Evolutionary conservation across 2,888 invertebrate species (phyloP).

Genomic region (Zonitis immaculata): DNA sequence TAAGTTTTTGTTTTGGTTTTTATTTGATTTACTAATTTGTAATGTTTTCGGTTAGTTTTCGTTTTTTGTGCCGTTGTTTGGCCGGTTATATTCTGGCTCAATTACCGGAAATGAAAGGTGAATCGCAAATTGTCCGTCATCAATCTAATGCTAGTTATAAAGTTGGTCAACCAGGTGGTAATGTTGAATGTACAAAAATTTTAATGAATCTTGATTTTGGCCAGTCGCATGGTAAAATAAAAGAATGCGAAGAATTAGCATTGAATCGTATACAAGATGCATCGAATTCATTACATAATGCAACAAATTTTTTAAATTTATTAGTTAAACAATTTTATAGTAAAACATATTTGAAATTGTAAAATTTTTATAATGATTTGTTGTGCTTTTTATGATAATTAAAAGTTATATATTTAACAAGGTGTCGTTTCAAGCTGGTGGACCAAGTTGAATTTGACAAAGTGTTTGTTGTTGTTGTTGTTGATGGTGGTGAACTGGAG

Average conservation of each 20-base stretch:
- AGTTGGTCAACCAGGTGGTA: conserved; percentile 47
- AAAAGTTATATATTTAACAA: too few relatives aligned
- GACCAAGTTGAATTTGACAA: too few relatives aligned
- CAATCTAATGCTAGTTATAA: conserved; percentile 37
- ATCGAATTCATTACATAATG: conserved; percentile 55
- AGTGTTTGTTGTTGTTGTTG: too few relatives aligned
- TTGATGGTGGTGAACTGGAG: too few relatives aligned
- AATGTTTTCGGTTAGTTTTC: conserved; percentile 33
- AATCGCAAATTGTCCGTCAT: conserved; percentile 42
- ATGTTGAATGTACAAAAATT: conserved; percentile 43
- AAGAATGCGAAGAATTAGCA: conserved; percentile 44
- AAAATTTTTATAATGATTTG: conserved; percentile 19
- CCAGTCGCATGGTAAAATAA: conserved; percentile 46
- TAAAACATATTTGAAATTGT: conserved; percentile 43
- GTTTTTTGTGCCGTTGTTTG: conserved; percentile 51
- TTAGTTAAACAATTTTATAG: conserved; percentile 53
- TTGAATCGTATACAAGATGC: conserved; percentile 52
- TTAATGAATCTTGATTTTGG: conserved; percentile 44
- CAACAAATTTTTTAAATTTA: conserved; percentile 47
- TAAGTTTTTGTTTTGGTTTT: conserved; percentile 19
- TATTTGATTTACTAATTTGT: not conserved
- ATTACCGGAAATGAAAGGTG: conserved; percentile 52
- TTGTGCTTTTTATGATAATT: conserved; percentile 1
- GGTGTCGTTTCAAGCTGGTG: too few relatives aligned
- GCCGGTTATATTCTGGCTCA: conserved; percentile 55